Conservation (phyloP, 2,113 vertebrate species). For the Percopsis transmontana region DNA sequence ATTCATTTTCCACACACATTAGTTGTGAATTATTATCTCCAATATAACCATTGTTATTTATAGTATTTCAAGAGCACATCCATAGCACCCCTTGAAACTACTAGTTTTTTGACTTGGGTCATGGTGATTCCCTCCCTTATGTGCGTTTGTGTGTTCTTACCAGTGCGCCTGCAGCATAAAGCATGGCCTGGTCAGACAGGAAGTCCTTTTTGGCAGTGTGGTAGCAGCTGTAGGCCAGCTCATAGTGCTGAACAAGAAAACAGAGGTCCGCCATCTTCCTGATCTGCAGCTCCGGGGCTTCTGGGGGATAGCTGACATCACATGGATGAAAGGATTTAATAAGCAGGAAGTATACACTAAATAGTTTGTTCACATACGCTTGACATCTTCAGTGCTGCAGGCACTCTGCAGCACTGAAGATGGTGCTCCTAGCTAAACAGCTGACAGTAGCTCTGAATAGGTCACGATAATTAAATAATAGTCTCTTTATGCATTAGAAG, state of each 20-base stretch:
- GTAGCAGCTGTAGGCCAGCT: constrained; percentile 96
- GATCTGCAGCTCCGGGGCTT: constrained; percentile 98
- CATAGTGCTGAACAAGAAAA: constrained; percentile 98
- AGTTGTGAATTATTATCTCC: background rate
- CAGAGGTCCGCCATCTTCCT: constrained; percentile 99
- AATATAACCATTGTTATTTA: too few relatives aligned
- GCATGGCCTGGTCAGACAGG: constrained; percentile 97
- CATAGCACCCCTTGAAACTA: too few relatives aligned
- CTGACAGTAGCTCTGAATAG: too few relatives aligned
- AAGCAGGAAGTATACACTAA: background rate
- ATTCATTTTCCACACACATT: background rate
- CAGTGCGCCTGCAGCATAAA: constrained; percentile 96
- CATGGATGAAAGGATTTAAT: background rate
- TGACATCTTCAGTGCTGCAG: too few relatives aligned
- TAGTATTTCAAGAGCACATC: too few relatives aligned
- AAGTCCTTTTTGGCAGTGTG: constrained; percentile 99
- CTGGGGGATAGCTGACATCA: constrained; percentile 88
- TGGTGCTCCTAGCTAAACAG: too few relatives aligned
- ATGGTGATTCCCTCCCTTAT: too few relatives aligned
- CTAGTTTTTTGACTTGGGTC: too few relatives aligned
- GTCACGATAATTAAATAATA: too few relatives aligned
- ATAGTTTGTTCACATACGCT: background rate
- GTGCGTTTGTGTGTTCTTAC: constrained; percentile 72
- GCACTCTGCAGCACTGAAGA: too few relatives aligned
- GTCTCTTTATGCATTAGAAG: too few relatives aligned